Conservation (phyloP, 2,797 vertebrate genomes). For the Pitangus sulphuratus region DNA sequence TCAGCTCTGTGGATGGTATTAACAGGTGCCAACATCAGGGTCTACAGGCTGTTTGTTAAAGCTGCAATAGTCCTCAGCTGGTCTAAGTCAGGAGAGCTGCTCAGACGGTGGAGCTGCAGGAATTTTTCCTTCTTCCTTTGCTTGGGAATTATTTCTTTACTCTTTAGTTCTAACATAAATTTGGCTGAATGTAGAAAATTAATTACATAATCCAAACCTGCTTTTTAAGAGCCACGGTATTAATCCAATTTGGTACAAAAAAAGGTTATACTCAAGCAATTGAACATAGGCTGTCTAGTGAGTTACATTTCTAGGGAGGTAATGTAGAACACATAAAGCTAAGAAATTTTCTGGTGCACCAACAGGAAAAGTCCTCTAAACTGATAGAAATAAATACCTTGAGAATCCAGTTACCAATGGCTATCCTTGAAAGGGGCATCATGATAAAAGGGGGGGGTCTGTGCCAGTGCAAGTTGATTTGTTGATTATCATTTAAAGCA, state of each 20-base stretch:
- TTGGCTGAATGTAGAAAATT: neutral
- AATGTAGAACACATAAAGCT: neutral
- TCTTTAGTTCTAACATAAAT: neutral
- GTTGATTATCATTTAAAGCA: neutral
- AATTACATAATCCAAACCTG: neutral
- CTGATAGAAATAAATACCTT: neutral
- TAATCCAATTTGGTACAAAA: neutral
- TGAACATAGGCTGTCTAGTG: neutral
- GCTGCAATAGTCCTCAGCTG: neutral
- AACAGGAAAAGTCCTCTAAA: neutral
- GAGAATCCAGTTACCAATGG: neutral
- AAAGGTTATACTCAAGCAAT: neutral
- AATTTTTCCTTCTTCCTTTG: neutral
- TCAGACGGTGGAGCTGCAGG: neutral
- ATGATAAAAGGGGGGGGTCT: neutral
- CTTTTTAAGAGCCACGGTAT: neutral
- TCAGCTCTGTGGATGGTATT: slow-evolving; percentile 35
- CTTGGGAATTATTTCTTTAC: neutral
- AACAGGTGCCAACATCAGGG: slow-evolving; percentile 41
- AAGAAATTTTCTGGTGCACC: neutral
- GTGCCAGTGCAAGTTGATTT: neutral
- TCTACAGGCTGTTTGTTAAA: neutral
- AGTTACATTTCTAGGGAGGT: neutral
- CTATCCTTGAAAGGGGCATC: neutral
- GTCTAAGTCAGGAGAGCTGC: neutral